Evolutionary conservation across 2,113 vertebrate genomes (phyloP), one percentile per base, ranked within the genome.

Genomic region (Talpa occidentalis): DNA sequence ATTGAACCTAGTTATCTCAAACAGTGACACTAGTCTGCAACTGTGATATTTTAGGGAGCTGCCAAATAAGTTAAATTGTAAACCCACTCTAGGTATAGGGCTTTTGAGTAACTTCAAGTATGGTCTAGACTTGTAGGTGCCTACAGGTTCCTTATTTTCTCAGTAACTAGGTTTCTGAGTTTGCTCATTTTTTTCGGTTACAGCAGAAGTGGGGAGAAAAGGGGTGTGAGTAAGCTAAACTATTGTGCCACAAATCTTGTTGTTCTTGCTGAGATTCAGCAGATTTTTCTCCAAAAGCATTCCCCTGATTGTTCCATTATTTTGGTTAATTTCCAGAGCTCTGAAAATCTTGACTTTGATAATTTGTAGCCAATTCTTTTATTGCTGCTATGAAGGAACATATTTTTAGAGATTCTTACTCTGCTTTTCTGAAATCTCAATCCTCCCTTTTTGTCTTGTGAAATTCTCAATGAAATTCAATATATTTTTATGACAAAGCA

Each of bases 321-420:
- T 88, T 93, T 37, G 5, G 2, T 78, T 91, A 59, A 80, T 40
- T 69, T 86, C 40, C 32, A 56, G 22, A 66, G 22, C 56, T 64
- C 62, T 28, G 26, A 85, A 73, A 90, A 40, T 32, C 35, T 81
- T 95, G 49, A 52, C 40, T 72, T 73, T 54, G 30, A 66, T 28
- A 28, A 32, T 76, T 16, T 81, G 12, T 66, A 60, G 28, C 21
- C 10, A 66, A 10, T 78, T 21, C 5, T 49, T 59, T 62, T 69
- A 5, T 70, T 85, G 26, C 1, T 85, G 54, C 66, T 47, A 37
- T 56, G 42, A 47, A 3, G 24, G 15, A 91, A 1, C 28, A 6
- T 26, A 49, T 10, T 59, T 73, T 42, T 56, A 14, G 2, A 94
- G 3, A 12, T 28, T 22, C 14, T 92, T 24, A 15, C 15, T 54